Percentiles rank a stretch among this genome's conserved stretches.
These are phyloP conservation scores for Tiaroga cobitis DNA, from an alignment of 2,797 vertebrate genomes.

Conservation along the genomic window DNA sequence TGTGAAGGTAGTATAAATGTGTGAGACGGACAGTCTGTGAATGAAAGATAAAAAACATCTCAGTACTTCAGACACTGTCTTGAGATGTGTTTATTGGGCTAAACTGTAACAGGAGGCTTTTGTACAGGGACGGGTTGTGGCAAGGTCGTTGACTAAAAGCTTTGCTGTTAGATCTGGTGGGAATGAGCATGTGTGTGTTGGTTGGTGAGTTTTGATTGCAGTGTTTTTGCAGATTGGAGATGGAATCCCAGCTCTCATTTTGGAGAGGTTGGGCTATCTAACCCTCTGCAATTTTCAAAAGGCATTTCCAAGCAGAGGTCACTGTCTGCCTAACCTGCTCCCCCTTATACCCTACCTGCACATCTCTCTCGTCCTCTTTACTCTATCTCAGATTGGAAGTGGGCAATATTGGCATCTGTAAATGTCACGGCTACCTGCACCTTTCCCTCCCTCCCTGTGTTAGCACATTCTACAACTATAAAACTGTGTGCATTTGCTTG, in stretches of 20 bases:
- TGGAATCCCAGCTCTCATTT: constrained; percentile 19
- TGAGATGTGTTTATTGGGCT: constrained; percentile 30
- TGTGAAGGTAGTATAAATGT: constrained; percentile 26
- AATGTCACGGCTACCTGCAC: constrained; percentile 36
- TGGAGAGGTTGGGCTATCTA: constrained; percentile 34
- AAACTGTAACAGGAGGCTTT: constrained; percentile 26
- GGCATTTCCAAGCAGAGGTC: constrained; percentile 42
- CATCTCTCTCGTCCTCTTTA: constrained; percentile 9
- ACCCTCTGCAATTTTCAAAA: constrained; percentile 32
- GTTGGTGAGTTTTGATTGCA: constrained; percentile 23
- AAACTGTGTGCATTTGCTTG: background rate
- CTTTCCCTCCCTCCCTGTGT: constrained; percentile 6
- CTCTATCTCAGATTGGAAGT: constrained; percentile 27
- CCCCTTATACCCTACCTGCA: constrained; percentile 1
- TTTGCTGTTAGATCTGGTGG: constrained; percentile 17
- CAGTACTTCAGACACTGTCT: constrained; percentile 16
- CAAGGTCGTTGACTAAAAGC: constrained; percentile 15
- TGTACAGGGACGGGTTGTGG: constrained; percentile 17
- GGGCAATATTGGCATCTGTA: constrained; percentile 47
- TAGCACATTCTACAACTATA: constrained; percentile 6
- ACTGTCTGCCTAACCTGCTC: constrained; percentile 13
- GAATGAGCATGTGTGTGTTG: background rate
- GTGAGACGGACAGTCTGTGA: background rate
- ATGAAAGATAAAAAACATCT: constrained; percentile 26
- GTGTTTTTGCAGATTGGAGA: constrained; percentile 42